Evolutionary conservation across 2,888 invertebrate species (phyloP).

Genomic region (Coleophora flavipennella): DNA sequence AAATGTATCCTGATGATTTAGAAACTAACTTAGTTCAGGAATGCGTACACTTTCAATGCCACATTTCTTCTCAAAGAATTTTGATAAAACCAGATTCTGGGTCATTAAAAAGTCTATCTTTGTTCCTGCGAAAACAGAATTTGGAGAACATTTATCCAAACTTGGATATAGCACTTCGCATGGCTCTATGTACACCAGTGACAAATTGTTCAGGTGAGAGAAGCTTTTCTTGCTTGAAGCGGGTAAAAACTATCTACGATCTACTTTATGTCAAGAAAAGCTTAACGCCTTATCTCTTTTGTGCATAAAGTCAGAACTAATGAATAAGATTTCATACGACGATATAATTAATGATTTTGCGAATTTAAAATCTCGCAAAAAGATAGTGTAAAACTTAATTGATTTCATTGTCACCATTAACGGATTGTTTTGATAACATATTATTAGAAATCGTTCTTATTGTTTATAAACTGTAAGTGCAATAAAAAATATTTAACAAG

Average conservation of each 20-base stretch:
- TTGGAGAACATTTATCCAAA: constrained; percentile 11
- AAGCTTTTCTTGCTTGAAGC: constrained; percentile 11
- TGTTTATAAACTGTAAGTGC: no score
- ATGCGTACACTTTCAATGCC: constrained; percentile 12
- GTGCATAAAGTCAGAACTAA: constrained; percentile 13
- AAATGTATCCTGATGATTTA: constrained; percentile 10
- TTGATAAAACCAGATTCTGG: constrained; percentile 4
- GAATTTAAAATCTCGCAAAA: no score
- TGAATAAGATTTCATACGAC: constrained; percentile 12
- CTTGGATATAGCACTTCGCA: constrained; percentile 15
- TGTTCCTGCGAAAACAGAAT: no score
- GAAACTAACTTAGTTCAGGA: constrained; percentile 7
- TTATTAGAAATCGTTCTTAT: no score
- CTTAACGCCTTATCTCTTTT: constrained; percentile 11
- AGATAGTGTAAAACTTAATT: no score
- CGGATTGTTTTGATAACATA: no score
- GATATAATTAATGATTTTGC: constrained; percentile 23
- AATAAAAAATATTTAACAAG: no score
- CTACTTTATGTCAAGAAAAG: constrained; percentile 12
- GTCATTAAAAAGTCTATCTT: constrained; percentile 6
- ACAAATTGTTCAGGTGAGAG: constrained; percentile 18
- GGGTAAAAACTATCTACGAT: constrained; percentile 10
- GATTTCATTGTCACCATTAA: no score
- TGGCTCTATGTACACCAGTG: constrained; percentile 13
- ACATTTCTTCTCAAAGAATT: constrained; percentile 11